Evolutionary conservation across 2,113 vertebrate species (phyloP).

Genomic region (Tychaedon coryphoeus): DNA sequence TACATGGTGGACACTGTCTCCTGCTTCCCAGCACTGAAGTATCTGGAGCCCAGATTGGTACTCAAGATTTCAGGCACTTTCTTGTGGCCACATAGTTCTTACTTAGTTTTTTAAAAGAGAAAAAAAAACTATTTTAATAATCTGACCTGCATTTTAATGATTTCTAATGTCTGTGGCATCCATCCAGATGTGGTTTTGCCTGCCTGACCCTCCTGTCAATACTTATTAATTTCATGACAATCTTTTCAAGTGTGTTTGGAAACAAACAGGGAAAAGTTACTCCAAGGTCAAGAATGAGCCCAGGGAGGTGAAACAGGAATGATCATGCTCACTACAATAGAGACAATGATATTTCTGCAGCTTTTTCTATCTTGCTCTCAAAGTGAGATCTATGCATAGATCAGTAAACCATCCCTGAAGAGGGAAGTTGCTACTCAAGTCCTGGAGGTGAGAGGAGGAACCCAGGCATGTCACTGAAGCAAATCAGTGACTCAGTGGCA

Average conservation of each 20-base stretch:
- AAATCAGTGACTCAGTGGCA: neutral
- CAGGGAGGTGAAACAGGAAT: neutral
- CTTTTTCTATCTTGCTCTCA: neutral
- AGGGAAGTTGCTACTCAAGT: neutral
- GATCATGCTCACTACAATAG: neutral
- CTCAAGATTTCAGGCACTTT: neutral
- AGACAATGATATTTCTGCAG: neutral
- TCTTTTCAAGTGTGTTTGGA: slow-evolving; percentile 50
- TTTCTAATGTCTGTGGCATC: slow-evolving; percentile 3
- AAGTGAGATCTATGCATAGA: neutral
- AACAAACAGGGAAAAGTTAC: slow-evolving; percentile 54
- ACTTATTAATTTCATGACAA: slow-evolving; percentile 55
- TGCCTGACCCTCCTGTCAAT: slow-evolving; percentile 54
- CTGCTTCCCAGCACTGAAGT: neutral
- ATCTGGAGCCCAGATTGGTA: slow-evolving; percentile 24
- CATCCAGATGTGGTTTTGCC: slow-evolving; percentile 44
- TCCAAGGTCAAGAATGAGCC: slow-evolving; percentile 42
- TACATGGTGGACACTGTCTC: neutral
- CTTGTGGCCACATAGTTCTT: slow-evolving; percentile 8
- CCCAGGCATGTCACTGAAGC: neutral
- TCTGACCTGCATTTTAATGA: slow-evolving; percentile 7
- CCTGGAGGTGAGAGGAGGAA: neutral
- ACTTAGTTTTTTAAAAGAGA: neutral
- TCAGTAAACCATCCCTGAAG: neutral
- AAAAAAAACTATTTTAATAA: neutral